Evolutionary conservation across 2,797 vertebrate genomes (phyloP), one percentile per base, ranked within the genome.

Genomic region (Pangasius larnaudii): DNA sequence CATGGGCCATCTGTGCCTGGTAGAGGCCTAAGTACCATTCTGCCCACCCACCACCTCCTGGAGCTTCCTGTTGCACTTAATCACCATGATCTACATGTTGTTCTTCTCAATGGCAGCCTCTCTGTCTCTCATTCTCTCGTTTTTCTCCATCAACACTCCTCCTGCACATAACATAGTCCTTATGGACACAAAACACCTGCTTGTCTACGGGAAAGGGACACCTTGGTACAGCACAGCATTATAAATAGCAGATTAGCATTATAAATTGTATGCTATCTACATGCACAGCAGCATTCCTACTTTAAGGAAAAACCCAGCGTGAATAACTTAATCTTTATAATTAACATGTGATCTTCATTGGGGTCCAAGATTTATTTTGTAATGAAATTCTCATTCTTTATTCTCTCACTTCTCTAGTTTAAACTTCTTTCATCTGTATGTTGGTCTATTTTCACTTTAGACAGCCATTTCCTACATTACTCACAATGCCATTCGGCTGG

Each of bases 1-100:
- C 86, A 84, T 39, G 69, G 87, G 87, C 89, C 91, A 86, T 90
- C 88, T 91, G 91, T 33, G 69, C 69, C 86, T 69, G 61, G 78
- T 82, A 53, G 84, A 87, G 83, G 86, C 87, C 58, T 86, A 86
- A 91, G 84, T 89, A 82, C 30, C 81, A 84, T 42, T 63, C 56
- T 53, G 13, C 84, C 80, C 77, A 75, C 74, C 39, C 65, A 78
- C 69, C 46, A 53, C 89, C 46, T 86, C 72, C 79, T 86, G 71
- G 81, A 80, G 42, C 78, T 67, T 84, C 87, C 83, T 84, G 84
- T 87, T 87, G 49, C 53, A 78, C 89, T 87, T 89, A 89, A 91
- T 89, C 87, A 89, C 78, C 42, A 61, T 85, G 86, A 89, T 91
- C 88, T 84, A 72, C 88, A 75, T 80, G 67, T 83, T 74, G 30